Evolutionary conservation across 2,113 vertebrate genomes (phyloP).

Genomic region (Rissa tridactyla): DNA sequence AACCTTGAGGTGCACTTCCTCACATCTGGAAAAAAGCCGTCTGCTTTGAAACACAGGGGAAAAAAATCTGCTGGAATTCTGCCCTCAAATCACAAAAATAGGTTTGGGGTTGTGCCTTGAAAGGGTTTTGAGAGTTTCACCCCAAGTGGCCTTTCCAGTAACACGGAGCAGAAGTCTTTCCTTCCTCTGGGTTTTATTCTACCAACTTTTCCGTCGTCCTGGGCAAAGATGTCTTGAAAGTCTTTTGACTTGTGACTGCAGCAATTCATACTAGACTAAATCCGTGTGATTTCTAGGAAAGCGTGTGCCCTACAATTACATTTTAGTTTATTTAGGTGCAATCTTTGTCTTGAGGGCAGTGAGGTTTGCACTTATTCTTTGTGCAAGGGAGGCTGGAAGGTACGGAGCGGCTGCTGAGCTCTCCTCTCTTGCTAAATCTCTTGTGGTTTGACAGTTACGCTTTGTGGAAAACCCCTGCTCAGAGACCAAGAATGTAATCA

Average conservation of each 20-base stretch:
- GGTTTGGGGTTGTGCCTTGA: neutral
- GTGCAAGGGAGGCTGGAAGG: neutral
- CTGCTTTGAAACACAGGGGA: neutral
- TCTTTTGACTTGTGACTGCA: neutral
- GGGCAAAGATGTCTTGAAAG: neutral
- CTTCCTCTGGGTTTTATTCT: neutral
- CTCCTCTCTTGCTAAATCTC: neutral
- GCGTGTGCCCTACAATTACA: accelerated
- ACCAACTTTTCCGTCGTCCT: neutral
- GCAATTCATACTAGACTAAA: neutral
- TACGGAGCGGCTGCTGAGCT: neutral
- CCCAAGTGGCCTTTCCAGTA: neutral
- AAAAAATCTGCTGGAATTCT: neutral
- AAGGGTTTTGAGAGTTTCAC: neutral
- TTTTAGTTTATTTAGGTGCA: neutral
- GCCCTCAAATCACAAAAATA: neutral
- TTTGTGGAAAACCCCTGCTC: neutral
- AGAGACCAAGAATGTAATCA: neutral
- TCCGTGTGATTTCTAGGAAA: neutral
- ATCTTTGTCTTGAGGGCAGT: neutral
- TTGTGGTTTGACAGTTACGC: neutral
- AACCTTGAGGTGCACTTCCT: neutral
- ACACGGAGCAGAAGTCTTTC: neutral
- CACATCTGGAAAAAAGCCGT: neutral
- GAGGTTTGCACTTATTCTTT: neutral